Base-by-base conservation (phyloP, 2,888 invertebrate species). In the Campopleginae sp. region DNA sequence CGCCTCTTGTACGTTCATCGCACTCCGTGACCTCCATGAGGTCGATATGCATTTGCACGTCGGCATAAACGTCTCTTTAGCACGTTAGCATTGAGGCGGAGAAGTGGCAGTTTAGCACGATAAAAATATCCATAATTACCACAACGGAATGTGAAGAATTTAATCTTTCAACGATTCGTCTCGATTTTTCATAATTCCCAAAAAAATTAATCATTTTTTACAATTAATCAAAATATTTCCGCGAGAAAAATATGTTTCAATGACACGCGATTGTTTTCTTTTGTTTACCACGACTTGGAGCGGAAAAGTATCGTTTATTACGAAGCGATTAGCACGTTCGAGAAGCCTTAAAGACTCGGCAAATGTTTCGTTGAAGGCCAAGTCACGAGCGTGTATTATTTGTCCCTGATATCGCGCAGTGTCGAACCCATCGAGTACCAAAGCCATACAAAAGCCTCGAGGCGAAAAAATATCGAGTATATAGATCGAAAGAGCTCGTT, bases 331-430 rank as follows among this genome's bases (percentile, higher is more conserved):
- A 51, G n/a, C 58, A 58, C n/a, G 68, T 54, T 68, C 33, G 38
- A 38, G 82, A 82, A 83, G 77, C 82, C 85, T 51, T 61, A 48
- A 74, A 61, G 51, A 65, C 33, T 76, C 51, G 79, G 76, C 44
- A 77, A 80, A 77, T 80, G 68, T 77, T 74, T 72, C 33, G 68
- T 74, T 38, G 72, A 86, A 86, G 85, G 85, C 68, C 85, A 48
- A 85, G 65, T 71, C 80, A 65, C 76, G 71, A 75, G 71, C 78
- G 82, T 71, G 71, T 72, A 68, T 79, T 54, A 58, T 71, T 63
- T 42, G 80, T 77, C 77, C 72, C 77, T 80, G 84, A 76, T 38
- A 38, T 84, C 51, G 65, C 80, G 65, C 46, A 19, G 63, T 44
- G 72, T 48, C 42, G 66, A 80, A 65, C 58, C 61, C 61, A 74